Evolutionary conservation across 2,888 invertebrate genomes (phyloP).

Genomic region (Macrophya annulata): DNA sequence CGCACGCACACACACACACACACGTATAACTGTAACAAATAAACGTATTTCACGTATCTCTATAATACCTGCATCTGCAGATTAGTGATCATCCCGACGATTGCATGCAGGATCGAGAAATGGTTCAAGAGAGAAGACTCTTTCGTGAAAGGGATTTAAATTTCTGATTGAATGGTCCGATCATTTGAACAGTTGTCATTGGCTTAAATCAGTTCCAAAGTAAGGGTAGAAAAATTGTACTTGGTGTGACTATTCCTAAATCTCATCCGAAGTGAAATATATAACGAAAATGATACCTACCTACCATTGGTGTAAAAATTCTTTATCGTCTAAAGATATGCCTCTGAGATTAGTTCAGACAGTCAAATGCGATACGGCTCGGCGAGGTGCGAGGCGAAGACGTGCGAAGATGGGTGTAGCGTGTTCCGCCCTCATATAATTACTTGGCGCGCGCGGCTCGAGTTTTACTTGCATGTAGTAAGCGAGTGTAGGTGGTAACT

Average conservation of each 20-base stretch:
- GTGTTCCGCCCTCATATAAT: constrained; percentile 75
- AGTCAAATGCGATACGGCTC: constrained; percentile 10
- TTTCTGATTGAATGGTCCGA: not conserved
- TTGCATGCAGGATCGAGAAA: not conserved
- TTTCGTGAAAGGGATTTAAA: not conserved
- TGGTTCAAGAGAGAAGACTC: not conserved
- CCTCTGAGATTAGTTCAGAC: constrained; percentile 43
- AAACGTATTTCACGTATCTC: not conserved
- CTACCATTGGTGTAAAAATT: not conserved
- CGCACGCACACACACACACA: too few species aligned
- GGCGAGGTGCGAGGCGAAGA: constrained; percentile 44
- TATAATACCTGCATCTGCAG: not conserved
- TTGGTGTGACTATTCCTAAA: too few species aligned
- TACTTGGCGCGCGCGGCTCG: constrained; percentile 68
- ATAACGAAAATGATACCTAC: too few species aligned
- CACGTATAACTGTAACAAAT: not conserved
- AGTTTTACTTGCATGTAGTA: constrained; percentile 56
- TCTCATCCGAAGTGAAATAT: too few species aligned
- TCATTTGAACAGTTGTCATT: not conserved
- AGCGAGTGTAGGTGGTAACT: not conserved
- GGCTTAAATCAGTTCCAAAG: not conserved
- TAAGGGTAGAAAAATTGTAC: not conserved
- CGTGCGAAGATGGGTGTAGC: constrained; percentile 65
- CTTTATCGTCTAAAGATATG: constrained; percentile 8
- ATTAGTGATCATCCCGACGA: not conserved